phyloP scores from a whole-genome alignment of 2,888 invertebrate genomes.

The Polyploca ridens region DNA sequence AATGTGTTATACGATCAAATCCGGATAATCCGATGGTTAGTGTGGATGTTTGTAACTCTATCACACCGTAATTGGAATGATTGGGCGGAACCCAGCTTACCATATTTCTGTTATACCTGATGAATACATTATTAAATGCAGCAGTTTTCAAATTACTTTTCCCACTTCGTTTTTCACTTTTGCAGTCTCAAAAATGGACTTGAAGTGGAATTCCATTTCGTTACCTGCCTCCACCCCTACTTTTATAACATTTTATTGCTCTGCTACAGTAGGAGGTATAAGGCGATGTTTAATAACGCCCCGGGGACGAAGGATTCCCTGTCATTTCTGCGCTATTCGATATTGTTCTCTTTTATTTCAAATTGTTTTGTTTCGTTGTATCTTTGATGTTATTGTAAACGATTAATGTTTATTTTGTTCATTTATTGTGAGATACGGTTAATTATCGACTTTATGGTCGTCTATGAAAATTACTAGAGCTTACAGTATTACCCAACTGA shows the following conservation, averaged over 20 bases:
- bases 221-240: background rate
- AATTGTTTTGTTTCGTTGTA: background rate
- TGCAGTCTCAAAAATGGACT: background rate
- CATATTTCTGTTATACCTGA: no score
- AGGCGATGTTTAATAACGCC: background rate
- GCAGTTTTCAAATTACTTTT: background rate
- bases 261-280: background rate
- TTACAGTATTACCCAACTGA: no score
- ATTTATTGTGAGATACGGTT: no score
- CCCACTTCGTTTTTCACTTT: background rate
- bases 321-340: background rate
- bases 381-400: background rate
- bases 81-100: no score
- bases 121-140: background rate
- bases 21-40: no score
- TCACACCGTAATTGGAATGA: no score
- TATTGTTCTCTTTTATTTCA: background rate
- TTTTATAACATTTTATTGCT: constrained; percentile 6
- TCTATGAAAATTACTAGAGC: no score
- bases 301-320: background rate
- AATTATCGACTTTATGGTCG: no score
- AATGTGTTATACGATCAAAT: no score
- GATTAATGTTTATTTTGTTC: background rate
- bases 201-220: background rate
- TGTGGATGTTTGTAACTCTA: no score